Base-by-base conservation (phyloP, 92 coral and sea anemone genomes). In the Palythoa heliodiscus region DNA sequence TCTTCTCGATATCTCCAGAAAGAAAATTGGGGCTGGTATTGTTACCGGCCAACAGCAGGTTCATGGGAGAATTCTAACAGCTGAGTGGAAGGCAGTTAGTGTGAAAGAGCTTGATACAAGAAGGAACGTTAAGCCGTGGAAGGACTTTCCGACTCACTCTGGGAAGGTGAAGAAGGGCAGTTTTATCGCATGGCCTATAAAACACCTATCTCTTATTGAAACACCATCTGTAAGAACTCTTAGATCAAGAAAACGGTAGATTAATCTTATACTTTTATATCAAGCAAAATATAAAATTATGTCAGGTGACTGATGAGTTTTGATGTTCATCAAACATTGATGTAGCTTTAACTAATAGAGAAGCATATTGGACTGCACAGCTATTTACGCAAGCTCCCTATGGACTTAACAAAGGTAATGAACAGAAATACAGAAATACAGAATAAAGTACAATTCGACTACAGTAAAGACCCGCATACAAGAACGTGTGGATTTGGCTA, bases 111-210 rank as follows among this genome's bases (percentile, higher is more conserved):
- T 61, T 61, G 22, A 17, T 1, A 24, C 8, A 17, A 9, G 29
- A 61, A 61, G n/a, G n/a, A 23, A 22, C n/a, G 82, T 85, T 25
- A 37, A 54, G 82, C 88, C 88, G 15, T 85, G 88, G 88, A 69
- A 73, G 38, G 82, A 85, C 19, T 85, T 19, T 61, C 88, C 88
- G 35, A 73, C 71, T 14, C 83, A 85, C 22, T 85, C 88, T 47
- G 82, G 63, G 17, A 23, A 16, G 15, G 88, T 85, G 73, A 73
- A 85, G 50, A 58, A 85, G 47, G 88, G 47, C 22, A 85, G 82
- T 37, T 85, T 73, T 60, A 37, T 74, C 17, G 83, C 86, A 10
- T 82, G 86, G 86, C 76, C 86, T 5, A 68, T 15, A 68, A 61
- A 61, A n/a, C 7, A 61, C 7, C 69, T 61, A 7, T 7, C n/a